Conservation (phyloP, 2,113 vertebrate genomes). For the Cisticola juncidis region DNA sequence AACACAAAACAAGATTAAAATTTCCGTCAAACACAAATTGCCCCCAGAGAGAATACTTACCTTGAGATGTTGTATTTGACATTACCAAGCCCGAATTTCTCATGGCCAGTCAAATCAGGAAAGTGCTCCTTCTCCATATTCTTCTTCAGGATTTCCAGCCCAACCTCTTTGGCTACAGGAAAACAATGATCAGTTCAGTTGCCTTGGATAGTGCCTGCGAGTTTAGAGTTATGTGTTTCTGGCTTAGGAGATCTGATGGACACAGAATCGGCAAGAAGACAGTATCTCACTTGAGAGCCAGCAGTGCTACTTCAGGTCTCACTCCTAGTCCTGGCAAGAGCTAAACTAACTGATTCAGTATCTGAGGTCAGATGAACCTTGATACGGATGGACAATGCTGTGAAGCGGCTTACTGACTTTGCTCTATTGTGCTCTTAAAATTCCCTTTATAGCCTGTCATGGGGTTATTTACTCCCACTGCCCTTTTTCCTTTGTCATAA, state of each 20-base stretch:
- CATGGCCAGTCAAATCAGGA: slow-evolving; percentile 27
- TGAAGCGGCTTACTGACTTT: neutral
- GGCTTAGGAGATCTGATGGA: neutral
- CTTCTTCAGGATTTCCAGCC: slow-evolving; percentile 46
- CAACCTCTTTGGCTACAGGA: slow-evolving; percentile 39
- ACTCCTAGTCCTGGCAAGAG: neutral
- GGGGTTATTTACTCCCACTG: neutral
- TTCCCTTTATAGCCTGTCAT: neutral
- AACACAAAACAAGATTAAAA: neutral
- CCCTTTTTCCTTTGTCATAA: neutral
- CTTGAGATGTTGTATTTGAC: slow-evolving; percentile 50
- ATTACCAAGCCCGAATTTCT: slow-evolving; percentile 28
- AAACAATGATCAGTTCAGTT: neutral
- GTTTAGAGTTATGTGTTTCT: neutral
- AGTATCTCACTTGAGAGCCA: neutral
- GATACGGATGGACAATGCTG: neutral
- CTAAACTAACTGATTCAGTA: neutral
- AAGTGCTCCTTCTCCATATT: slow-evolving; percentile 38
- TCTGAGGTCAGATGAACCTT: neutral
- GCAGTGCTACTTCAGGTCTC: neutral
- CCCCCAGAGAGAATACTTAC: neutral
- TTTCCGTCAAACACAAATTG: neutral
- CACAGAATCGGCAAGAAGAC: neutral
- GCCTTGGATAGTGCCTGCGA: neutral
- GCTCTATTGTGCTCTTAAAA: neutral